Evolutionary conservation across 2,113 vertebrate species (phyloP), one percentile per base, ranked within the genome.

Genomic region (Empidonax alnorum): DNA sequence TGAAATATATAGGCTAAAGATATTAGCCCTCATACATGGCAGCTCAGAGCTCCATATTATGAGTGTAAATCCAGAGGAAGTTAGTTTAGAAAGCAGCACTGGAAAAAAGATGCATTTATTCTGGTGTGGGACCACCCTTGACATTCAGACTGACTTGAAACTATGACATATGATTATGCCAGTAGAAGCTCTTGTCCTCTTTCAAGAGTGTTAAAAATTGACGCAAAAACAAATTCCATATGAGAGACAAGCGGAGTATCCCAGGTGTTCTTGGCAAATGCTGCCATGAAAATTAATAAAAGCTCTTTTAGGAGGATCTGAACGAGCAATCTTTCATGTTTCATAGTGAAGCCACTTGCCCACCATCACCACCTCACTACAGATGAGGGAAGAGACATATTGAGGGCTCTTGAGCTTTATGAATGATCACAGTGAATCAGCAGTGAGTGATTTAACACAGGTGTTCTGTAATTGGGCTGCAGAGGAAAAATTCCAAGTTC

Each of bases 401-500:
- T 68, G 69, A 98, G 94, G 61, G 86, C 86, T 75, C 96, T 97
- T 96, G 87, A 97, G 76, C 71, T 68, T 95, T 93, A 90, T 94
- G 87, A 95, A 93, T 96, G 94, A 94, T 94, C 79, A 8, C 30
- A 91, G 65, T 92, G 87, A 96, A 96, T 97, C 96, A 96, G 85
- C n/a, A 91, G 25, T 75, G 84, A 80, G 9, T 79, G 73, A 76
- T 87, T 84, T 96, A 58, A 27, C 59, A 69, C 94, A 98, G 96
- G 94, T 95, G 95, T 93, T 96, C 42, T 76, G 58, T 72, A 94
- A 95, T 91, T 93, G 59, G 84, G 49, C 58, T 83, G 33, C 53
- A 53, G 27, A 59, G 74, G 28, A 78, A 90, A 92, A 94, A 87
- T 44, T 61, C 33, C 1, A 28, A 47, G 56, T 96, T 89, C 76